Percentiles rank a stretch among this genome's conserved stretches.
phyloP scores from a whole-genome alignment of 1,140 invertebrate genomes.

The Monochamus saltuarius region DNA sequence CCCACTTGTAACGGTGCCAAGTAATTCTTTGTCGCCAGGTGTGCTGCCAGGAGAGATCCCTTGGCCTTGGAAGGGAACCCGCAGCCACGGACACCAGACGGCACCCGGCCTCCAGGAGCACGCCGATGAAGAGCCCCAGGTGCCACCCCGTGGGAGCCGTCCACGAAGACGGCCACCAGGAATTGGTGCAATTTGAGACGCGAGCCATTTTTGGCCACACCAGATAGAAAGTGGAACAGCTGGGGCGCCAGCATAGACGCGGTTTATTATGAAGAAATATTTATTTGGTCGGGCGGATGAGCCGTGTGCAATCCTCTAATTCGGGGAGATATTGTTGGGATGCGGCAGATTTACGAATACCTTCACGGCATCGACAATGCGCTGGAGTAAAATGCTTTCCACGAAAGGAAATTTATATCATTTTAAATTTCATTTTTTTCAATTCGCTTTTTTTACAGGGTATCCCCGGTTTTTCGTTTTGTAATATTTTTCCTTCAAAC shows the following conservation, averaged over 20 bases:
- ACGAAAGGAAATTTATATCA: too few relatives aligned
- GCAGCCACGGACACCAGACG: not conserved
- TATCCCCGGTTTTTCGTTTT: too few relatives aligned
- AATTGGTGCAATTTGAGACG: slow-evolving; percentile 29
- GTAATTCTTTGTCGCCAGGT: slow-evolving; percentile 1
- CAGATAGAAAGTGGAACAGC: slow-evolving; percentile 25
- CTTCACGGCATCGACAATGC: too few relatives aligned
- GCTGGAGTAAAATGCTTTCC: too few relatives aligned
- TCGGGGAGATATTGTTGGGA: slow-evolving; percentile 19
- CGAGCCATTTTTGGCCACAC: slow-evolving; percentile 34
- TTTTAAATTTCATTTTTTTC: too few relatives aligned
- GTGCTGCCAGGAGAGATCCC: not conserved
- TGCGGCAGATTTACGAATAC: slow-evolving; percentile 14
- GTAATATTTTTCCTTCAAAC: too few relatives aligned
- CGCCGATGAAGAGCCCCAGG: too few relatives aligned
- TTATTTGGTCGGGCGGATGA: slow-evolving; percentile 18
- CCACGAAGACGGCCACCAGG: not conserved
- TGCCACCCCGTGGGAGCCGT: not conserved
- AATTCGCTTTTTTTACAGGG: too few relatives aligned
- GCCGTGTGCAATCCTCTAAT: slow-evolving; percentile 33
- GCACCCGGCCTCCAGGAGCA: not conserved
- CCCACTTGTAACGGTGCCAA: slow-evolving; percentile 4
- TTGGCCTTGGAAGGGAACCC: not conserved
- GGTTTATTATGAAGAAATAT: slow-evolving; percentile 26
- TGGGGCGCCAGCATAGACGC: slow-evolving; percentile 13